phyloP scores from a whole-genome alignment of 2,797 vertebrate species.

The Perodicticus potto region DNA sequence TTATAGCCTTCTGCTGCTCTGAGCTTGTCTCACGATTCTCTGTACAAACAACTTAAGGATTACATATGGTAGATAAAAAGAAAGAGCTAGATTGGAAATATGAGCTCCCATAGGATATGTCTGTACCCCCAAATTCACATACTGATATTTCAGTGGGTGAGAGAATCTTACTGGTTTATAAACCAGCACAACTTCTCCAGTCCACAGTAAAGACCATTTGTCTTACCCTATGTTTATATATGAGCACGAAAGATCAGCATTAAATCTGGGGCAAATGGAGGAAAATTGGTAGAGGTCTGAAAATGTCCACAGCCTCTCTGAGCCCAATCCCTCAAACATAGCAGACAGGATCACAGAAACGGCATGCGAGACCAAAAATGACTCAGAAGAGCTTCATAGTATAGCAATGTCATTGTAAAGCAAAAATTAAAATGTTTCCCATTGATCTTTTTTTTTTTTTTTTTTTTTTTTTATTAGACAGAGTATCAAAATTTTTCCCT shows the following conservation, averaged over 20 bases:
- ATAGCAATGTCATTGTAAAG: not conserved
- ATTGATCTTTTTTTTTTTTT: too few relatives aligned
- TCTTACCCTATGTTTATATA: not conserved
- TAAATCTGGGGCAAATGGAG: slow-evolving; percentile 64
- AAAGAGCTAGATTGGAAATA: not conserved
- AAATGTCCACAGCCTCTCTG: accelerated
- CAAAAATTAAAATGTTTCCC: not conserved
- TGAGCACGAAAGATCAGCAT: not conserved
- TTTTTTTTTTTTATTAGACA: too few relatives aligned
- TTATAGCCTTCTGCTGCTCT: not conserved
- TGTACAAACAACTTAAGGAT: not conserved
- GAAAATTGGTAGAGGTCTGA: slow-evolving; percentile 59
- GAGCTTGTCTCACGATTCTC: not conserved
- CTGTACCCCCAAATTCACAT: not conserved
- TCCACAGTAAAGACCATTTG: not conserved
- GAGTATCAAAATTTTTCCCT: too few relatives aligned
- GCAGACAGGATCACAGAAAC: not conserved
- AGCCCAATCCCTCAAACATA: not conserved
- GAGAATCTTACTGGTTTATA: not conserved
- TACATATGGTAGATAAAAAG: not conserved
- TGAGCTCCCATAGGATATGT: not conserved
- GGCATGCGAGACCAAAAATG: not conserved
- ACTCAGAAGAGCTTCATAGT: not conserved
- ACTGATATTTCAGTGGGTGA: not conserved
- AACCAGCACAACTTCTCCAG: not conserved